Conservation (phyloP, 2,888 invertebrate genomes). For the Lycophotia porphyrea region DNA sequence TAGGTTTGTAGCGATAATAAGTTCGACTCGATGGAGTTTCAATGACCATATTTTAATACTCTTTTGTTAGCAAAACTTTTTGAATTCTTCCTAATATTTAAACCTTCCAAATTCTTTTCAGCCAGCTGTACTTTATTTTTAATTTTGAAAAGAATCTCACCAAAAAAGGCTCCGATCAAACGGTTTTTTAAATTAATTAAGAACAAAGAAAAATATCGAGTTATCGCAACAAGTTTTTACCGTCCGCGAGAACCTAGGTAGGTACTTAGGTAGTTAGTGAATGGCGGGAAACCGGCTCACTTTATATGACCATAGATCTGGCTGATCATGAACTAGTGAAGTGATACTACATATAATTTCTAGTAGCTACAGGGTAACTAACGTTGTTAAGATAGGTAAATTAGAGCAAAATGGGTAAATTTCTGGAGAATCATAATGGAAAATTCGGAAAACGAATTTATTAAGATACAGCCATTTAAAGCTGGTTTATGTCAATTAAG, state of each 20-base stretch:
- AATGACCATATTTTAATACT: slow-evolving; percentile 45
- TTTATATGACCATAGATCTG: slow-evolving; percentile 53
- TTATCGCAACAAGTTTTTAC: slow-evolving; percentile 47
- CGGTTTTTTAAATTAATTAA: slow-evolving; percentile 39
- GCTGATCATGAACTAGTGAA: slow-evolving; percentile 55
- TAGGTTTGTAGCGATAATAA: slow-evolving; percentile 68
- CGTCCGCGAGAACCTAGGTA: slow-evolving; percentile 28
- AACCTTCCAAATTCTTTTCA: not conserved
- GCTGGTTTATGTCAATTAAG: not conserved
- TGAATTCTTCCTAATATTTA: not conserved
- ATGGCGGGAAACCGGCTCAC: slow-evolving; percentile 62
- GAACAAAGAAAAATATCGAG: slow-evolving; percentile 58
- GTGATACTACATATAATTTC: slow-evolving; percentile 46
- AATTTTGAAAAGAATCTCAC: slow-evolving; percentile 2
- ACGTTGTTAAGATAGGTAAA: slow-evolving; percentile 20
- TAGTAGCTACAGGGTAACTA: slow-evolving; percentile 29
- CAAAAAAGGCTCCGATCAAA: not conserved
- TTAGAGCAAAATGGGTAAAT: not conserved
- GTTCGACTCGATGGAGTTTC: slow-evolving; percentile 60
- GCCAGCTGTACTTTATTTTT: not conserved
- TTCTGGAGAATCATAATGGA: not conserved
- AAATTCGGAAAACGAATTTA: not conserved
- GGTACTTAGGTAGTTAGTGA: slow-evolving; percentile 40
- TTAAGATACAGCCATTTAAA: not conserved
- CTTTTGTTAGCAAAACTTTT: not conserved